Evolutionary conservation across 2,888 invertebrate species (phyloP), one percentile per base, ranked within the genome.

Genomic region (Anarsia innoxiella): DNA sequence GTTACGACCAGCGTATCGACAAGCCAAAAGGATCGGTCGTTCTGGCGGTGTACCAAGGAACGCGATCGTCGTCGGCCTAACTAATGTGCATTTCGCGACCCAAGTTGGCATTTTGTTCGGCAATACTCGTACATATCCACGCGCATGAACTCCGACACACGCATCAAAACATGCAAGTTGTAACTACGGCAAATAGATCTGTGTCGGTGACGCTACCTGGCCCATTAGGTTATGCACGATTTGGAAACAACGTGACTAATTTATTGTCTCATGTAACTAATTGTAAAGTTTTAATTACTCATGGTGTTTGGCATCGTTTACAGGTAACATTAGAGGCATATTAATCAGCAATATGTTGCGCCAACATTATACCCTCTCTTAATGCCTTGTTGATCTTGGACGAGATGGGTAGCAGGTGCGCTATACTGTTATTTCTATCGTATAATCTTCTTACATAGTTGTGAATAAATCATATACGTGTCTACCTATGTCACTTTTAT

Each of bases 41-140:
- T 83, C 79, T 84, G 84, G 84, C 83, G 57, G 64, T 65, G 80
- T 79, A 82, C 83, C 83, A 84, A 84, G 66, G 83, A 82, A 84
- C 82, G 84, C 73, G 67, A 66, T 62, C 60, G 68, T 62, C 64
- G n/a, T 62, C 64, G 71, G 62, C 65, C 70, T 70, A 72, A 74
- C 78, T 77, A 78, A 77, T 75, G 75, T 72, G 61, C 72, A 71
- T 72, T 77, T 73, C 68, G 72, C 69, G 69, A 70, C 82, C 80
- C 69, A 83, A 82, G 62, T 82, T 80, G 79, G 79, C 71, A 74
- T 77, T 79, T 79, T 70, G 58, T 59, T 57, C 56, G 49, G 51
- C 46, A 51, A 48, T 49, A 12, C 2, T 38, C 23, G 32, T 3
- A 19, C 19, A 19, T 19, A 6, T 19, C 19, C 19, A 19, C 19